Base-by-base conservation (phyloP, 2,113 vertebrate genomes). In the Dunckerocampus dactyliophorus region DNA sequence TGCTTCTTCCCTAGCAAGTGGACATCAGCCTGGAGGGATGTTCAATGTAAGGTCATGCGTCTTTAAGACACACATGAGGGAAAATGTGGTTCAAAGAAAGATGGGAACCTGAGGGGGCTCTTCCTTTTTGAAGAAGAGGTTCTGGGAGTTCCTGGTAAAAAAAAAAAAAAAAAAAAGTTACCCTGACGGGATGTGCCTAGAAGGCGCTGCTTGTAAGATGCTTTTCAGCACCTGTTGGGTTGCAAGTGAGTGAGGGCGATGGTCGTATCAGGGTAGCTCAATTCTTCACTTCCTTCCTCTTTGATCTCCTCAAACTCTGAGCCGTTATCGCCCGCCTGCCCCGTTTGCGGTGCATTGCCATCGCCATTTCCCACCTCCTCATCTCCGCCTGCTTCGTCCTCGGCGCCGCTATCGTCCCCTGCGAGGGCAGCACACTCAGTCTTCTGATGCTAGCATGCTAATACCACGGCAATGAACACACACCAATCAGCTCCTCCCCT, bases 161-260 rank as follows among this genome's bases (percentile, higher is more conserved):
- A 67, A 1, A 34, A 8, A 37, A 59, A 28, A 16, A 37, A 15
- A 4, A 4, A 21, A n/a, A 39, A 16, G 11, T 2, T 1, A 12
- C 11, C 15, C 6, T n/a, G 43, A 20, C 3, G 7, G 1, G 46
- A 48, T n/a, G 50, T 14, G 46, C 1, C 11, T 59, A 0, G 9
- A 19, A 20, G 21, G 11, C 37, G 37, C 9, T 39, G 37, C 37
- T 39, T 28, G n/a, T 21, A 11, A 28, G 20, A n/a, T 58, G 21
- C 13, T 20, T 10, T 21, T 16, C 50, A n/a, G 20, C 16, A 46
- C 97, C 95, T 95, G 82, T 87, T 92, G 14, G 92, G 76, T 56
- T 95, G 95, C 22, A 99, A 90, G 71, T 99, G 94, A 0, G 95
- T 93, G 63, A 99, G 89, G 43, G 95, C 92, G 19, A 99, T 98